Base-by-base conservation (phyloP, 1,140 invertebrate species). In the Drosophila bifasciata region DNA sequence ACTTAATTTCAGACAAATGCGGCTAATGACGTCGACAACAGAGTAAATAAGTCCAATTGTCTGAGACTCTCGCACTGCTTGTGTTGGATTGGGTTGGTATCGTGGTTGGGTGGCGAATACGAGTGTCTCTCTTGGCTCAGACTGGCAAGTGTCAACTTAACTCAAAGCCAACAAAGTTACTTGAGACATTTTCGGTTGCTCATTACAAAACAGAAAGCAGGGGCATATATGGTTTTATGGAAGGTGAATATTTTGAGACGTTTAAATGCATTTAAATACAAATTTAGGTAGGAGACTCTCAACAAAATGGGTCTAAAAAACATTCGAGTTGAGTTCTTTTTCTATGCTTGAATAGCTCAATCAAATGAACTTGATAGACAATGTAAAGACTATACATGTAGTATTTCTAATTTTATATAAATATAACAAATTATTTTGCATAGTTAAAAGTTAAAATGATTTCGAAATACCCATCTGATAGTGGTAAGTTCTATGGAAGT, bases 1-100 rank as follows among this genome's bases (percentile, higher is more conserved):
- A 85, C 72, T 80, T 85, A 86, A 86, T 85, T 86, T 80, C 68
- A 77, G 68, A 85, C 80, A 85, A 85, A 80, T 75, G 72, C 67
- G 72, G 76, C 80, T 85, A 85, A 85, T 85, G 81, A 85, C 73
- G 73, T 48, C 68, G 69, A 62, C 39, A 73, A 72, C 49, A 57
- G 58, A 74, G 74, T 62, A 86, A 88, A 81, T 71, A 85, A 80
- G 67, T 72, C 60, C 59, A 72, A 63, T 79, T 83, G 81, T 66
- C 40, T 19, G 23, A 44, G 9, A 44, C 6, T 39, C 17, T 19
- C n/a, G n/a, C n/a, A n/a, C n/a, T n/a, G n/a, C n/a, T n/a, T n/a
- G n/a, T n/a, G n/a, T n/a, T n/a, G n/a, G n/a, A n/a, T n/a, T 3
- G 25, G 39, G 57, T 55, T 52, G 50, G 50, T 46, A 21, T 52